Evolutionary conservation across 2,797 vertebrate species (phyloP).

Genomic region (Mus minutoides): DNA sequence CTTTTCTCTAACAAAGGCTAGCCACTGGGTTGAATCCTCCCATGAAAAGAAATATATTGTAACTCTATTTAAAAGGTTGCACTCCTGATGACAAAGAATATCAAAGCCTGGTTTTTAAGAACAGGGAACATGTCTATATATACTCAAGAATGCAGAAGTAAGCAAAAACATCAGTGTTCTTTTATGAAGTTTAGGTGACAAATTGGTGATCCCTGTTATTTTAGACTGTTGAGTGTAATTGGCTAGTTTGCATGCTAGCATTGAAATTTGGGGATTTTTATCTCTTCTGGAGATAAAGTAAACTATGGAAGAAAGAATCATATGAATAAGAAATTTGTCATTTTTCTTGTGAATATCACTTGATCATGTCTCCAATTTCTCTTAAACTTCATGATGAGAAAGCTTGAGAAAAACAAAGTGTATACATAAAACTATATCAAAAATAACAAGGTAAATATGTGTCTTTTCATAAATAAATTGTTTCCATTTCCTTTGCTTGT

Average conservation of each 20-base stretch:
- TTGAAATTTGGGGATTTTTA: background rate
- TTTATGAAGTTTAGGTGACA: background rate
- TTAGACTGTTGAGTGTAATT: background rate
- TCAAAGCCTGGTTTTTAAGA: background rate
- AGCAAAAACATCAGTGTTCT: background rate
- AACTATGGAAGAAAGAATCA: background rate
- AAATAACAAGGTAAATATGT: background rate
- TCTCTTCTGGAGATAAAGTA: background rate
- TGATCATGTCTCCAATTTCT: background rate
- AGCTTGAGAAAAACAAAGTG: background rate
- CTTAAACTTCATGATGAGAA: background rate
- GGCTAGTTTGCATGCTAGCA: background rate
- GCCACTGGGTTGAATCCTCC: background rate
- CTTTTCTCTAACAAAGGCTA: background rate
- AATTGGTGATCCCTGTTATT: background rate
- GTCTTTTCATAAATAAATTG: background rate
- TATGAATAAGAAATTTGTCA: background rate
- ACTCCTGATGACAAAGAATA: background rate
- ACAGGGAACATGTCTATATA: background rate
- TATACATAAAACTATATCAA: background rate
- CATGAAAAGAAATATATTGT: background rate
- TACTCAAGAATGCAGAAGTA: background rate
- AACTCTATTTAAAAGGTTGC: conserved; percentile 1
- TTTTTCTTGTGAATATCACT: background rate
- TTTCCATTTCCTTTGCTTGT: conserved; percentile 5